phyloP scores from a whole-genome alignment of 2,888 invertebrate species.

The Agrochola lota region DNA sequence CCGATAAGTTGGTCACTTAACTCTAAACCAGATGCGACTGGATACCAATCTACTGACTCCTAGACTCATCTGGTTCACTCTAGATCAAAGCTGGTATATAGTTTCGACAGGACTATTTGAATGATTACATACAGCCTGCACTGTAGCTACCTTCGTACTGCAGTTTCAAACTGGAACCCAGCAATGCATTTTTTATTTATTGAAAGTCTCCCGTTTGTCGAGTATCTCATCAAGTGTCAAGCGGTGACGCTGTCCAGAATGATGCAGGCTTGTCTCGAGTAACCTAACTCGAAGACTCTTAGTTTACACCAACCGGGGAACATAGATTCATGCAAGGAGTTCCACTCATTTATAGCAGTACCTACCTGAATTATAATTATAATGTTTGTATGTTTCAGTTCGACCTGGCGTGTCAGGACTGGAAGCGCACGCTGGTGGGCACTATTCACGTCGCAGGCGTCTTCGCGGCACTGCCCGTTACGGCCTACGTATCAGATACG shows the following conservation, averaged over 20 bases:
- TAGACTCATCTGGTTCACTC: not conserved
- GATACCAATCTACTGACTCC: no score
- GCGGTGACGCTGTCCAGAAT: not conserved
- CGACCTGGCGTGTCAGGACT: conserved; percentile 83
- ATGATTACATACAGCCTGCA: not conserved
- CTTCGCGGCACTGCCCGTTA: conserved; percentile 88
- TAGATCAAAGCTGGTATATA: not conserved
- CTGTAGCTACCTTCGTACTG: not conserved
- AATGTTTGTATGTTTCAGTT: conserved; percentile 75
- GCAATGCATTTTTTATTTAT: not conserved
- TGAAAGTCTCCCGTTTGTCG: not conserved
- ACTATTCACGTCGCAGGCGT: conserved; percentile 90
- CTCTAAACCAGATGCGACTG: not conserved
- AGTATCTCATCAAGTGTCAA: not conserved
- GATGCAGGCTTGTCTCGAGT: not conserved
- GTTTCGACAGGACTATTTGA: not conserved
- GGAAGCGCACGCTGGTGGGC: conserved; percentile 90
- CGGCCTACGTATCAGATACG: conserved; percentile 90
- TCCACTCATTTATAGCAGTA: no score
- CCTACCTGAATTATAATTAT: not conserved
- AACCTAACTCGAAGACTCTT: not conserved
- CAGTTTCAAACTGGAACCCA: not conserved
- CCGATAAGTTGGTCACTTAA: conserved; percentile 24
- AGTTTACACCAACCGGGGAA: not conserved
- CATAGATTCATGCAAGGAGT: not conserved